phyloP scores from a whole-genome alignment of 2,113 vertebrate species.

The Triplophysa siluroides region DNA sequence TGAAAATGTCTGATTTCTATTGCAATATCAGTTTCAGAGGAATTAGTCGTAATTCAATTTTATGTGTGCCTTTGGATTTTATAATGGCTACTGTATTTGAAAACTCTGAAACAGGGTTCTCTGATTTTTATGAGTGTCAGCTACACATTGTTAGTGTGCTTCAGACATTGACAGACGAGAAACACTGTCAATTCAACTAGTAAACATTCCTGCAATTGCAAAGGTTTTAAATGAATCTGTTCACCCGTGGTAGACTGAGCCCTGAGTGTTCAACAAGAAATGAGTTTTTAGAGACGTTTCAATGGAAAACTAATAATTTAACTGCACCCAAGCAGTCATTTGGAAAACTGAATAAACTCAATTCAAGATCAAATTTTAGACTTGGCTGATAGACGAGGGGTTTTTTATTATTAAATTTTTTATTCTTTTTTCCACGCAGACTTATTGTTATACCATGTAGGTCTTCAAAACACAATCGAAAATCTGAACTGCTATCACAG shows the following conservation, averaged over 20 bases:
- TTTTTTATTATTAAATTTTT: neutral
- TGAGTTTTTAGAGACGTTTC: neutral
- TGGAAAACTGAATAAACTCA: neutral
- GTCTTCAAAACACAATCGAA: neutral
- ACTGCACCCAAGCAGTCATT: neutral
- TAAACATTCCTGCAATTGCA: slow-evolving; percentile 23
- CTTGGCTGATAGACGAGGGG: slow-evolving; percentile 1
- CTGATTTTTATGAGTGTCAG: slow-evolving; percentile 11
- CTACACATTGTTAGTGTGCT: slow-evolving; percentile 11
- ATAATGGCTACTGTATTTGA: slow-evolving; percentile 14
- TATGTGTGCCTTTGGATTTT: slow-evolving; percentile 23
- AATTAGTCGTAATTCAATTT: slow-evolving; percentile 10
- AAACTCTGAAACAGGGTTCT: slow-evolving; percentile 15
- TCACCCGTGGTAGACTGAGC: neutral
- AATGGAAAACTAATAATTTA: neutral
- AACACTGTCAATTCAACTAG: neutral
- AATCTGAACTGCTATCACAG: neutral
- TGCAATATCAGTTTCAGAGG: slow-evolving; percentile 31
- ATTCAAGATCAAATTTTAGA: neutral
- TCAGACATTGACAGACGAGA: slow-evolving; percentile 27
- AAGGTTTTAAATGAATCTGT: slow-evolving; percentile 30
- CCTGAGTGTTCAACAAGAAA: neutral
- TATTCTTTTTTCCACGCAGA: neutral
- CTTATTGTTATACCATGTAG: neutral
- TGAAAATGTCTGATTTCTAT: slow-evolving; percentile 41